Evolutionary conservation across 1,140 invertebrate genomes (phyloP), one percentile per base, ranked within the genome.

Genomic region (Apis mellifera): DNA sequence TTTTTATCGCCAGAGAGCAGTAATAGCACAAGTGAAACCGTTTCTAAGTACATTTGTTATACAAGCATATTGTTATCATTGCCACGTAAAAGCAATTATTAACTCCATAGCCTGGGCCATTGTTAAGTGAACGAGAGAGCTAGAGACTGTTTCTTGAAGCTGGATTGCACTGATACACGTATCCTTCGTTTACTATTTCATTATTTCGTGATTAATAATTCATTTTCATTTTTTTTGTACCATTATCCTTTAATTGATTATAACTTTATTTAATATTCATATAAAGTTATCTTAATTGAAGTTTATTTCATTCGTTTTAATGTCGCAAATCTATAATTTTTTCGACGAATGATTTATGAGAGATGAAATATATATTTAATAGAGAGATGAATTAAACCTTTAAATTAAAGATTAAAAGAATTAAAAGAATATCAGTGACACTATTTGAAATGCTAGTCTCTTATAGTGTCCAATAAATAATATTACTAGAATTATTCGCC

Each of bases 51-150:
- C 82, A 86, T 90, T 90, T 90, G 89, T 90, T 90, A 89, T 86
- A 85, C 88, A 88, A 83, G 86, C 88, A 90, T 88, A 90, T 89
- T 90, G 89, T 90, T 89, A 89, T 88, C 85, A 90, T 90, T 90
- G 78, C 78, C 86, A 89, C 86, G 76, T 88, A 86, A 89, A 89
- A 82, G 89, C 86, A 89, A 88, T 89, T 90, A 89, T 86, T 86
- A 83, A 90, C 84, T 89, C 82, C 86, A 88, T 88, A 90, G 89
- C 81, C 85, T 90, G 86, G 86, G 86, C 89, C 85, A 88, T 89
- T 88, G 86, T 89, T 88, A 85, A 86, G 77, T 69, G 84, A 89
- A 89, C 78, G 89, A 89, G 86, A 89, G 86, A 87, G 78, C 75
- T 83, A 72, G 82, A 84, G 80, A 88, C 81, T 87, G 73, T 84